Evolutionary conservation across 1,140 invertebrate species (phyloP).

Genomic region (Heliothis virescens): DNA sequence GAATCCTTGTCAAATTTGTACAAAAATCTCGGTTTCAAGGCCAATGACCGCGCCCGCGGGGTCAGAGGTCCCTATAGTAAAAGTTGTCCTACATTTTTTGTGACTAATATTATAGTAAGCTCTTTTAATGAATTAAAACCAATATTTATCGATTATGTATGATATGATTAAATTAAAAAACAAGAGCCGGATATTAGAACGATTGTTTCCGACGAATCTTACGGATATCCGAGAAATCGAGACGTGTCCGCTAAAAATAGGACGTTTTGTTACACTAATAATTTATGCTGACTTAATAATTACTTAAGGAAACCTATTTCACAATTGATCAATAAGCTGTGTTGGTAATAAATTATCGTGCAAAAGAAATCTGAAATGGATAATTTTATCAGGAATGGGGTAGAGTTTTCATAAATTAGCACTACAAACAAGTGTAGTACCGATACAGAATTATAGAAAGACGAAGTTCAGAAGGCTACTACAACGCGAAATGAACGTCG

Average conservation of each 20-base stretch:
- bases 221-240: slow-evolving; percentile 36
- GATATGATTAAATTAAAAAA: not conserved
- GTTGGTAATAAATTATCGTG: not conserved
- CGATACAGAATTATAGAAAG: not conserved
- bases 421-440: not conserved
- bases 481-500: slow-evolving; percentile 73
- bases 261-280: slow-evolving; percentile 16
- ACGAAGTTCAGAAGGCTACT: slow-evolving; percentile 50
- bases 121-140: not conserved
- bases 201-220: slow-evolving; percentile 19
- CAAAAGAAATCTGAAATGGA: not conserved
- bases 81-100: slow-evolving; percentile 5
- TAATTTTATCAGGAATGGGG: not conserved
- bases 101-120: not conserved
- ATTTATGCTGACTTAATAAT: slow-evolving; percentile 19
- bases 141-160: not conserved
- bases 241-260: slow-evolving; percentile 21
- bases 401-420: not conserved
- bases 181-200: not conserved
- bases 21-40: slow-evolving; percentile 44
- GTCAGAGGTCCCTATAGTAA: slow-evolving; percentile 39
- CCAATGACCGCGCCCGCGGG: slow-evolving; percentile 49
- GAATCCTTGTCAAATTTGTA: slow-evolving; percentile 27
- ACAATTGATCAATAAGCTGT: not conserved
- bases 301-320: not conserved